A percentile compares a stretch with the other conserved stretches of the same genome.
phyloP scores from a whole-genome alignment of 2,888 invertebrate genomes.

The Clanis bilineata region DNA sequence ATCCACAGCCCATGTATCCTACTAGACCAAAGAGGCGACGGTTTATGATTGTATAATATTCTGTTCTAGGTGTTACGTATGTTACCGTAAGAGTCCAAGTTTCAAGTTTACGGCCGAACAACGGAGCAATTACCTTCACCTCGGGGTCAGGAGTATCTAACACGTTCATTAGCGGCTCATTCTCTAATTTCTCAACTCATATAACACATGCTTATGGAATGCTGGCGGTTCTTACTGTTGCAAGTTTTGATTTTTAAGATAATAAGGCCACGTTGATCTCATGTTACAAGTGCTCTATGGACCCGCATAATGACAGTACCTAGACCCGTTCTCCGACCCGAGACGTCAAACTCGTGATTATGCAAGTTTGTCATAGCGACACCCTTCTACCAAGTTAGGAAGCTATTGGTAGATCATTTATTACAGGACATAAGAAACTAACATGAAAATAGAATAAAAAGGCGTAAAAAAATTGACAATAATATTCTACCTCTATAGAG shows the following conservation, averaged over 20 bases:
- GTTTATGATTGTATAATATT: neutral
- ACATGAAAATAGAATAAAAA: too few species aligned
- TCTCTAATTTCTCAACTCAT: slow-evolving; percentile 4
- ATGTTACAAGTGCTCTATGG: neutral
- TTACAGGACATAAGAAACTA: too few species aligned
- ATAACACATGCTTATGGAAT: neutral
- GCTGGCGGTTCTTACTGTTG: neutral
- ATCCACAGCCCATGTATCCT: too few species aligned
- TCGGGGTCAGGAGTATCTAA: slow-evolving; percentile 6
- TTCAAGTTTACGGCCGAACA: slow-evolving; percentile 10
- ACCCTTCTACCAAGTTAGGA: too few species aligned
- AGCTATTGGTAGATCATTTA: too few species aligned
- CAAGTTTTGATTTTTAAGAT: too few species aligned
- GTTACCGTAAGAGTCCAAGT: neutral
- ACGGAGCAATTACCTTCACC: slow-evolving; percentile 11
- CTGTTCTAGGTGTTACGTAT: neutral
- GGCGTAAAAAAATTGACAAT: too few species aligned
- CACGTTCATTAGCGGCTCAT: slow-evolving; percentile 13
- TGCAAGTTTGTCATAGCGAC: neutral
- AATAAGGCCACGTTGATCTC: neutral
- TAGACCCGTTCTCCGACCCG: too few species aligned
- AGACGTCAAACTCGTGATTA: neutral
- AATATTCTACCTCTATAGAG: too few species aligned
- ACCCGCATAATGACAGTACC: neutral
- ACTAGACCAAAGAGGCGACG: too few species aligned